Base-by-base conservation (phyloP, 2,888 invertebrate genomes). In the Thereva nobilitata region DNA sequence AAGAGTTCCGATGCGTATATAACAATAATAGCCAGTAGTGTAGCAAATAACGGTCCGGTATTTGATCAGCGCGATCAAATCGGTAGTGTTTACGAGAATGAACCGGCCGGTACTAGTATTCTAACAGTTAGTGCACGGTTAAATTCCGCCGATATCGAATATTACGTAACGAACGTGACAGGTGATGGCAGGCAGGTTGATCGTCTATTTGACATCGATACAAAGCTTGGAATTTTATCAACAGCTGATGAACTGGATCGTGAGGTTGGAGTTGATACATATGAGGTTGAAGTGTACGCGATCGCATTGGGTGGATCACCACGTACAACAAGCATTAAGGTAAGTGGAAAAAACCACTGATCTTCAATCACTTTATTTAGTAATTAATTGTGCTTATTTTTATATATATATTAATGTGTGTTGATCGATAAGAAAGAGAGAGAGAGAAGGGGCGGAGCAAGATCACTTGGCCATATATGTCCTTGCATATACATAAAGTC, bases 191-290 rank as follows among this genome's bases (percentile, higher is more conserved):
- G 84, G 73, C 91, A 92, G 83, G 92, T 92, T 77, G 93, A 94
- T 83, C 87, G 93, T 76, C 84, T 94, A 75, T 97, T 97, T 80
- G 93, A 93, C 77, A 91, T 97, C 76, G 95, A 97, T 82, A 87
- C 91, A 34, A 90, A 91, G 72, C 84, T 92, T 76, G 97, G 97
- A 54, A 90, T 93, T 75, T 83, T 97, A 73, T 92, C 92, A 52
- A 94, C 94, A 10, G 92, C 93, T 10, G 89, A 87, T 52, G 86
- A 89, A 70, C 83, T 94, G 79, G 94, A 95, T 82, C 86, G 93
- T 66, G 95, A 95, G 80, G 86, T 89, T 71, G 93, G 92, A 41
- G 86, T 90, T 68, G 90, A 89, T 76, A 86, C 86, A 73, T 95
- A 93, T 82, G 89, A 91, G 77, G 88, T 95, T 72, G 91, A 93